Conservation (phyloP, 2,113 vertebrate genomes). For the Psettodes erumei region DNA sequence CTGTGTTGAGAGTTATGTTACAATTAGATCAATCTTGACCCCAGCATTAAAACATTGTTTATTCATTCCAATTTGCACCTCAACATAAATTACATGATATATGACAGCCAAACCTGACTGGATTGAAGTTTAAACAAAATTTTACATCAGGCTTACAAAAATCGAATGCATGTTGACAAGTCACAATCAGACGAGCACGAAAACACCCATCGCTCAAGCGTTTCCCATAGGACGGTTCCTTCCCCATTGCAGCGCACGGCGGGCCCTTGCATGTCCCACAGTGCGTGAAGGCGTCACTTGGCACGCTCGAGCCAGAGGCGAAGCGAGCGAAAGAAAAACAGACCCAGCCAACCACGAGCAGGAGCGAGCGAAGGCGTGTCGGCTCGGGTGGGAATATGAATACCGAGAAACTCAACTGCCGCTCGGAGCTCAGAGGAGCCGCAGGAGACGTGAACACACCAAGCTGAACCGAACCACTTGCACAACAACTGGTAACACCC, state of each 20-base stretch:
- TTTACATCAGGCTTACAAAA: too few relatives aligned
- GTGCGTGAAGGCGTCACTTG: conserved; percentile 8
- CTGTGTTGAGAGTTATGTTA: too few relatives aligned
- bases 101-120: too few relatives aligned
- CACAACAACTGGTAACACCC: conserved; percentile 26
- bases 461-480: neutral
- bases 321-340: neutral
- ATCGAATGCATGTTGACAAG: too few relatives aligned
- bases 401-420: neutral
- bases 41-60: too few relatives aligned
- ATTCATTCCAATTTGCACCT: too few relatives aligned
- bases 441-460: neutral
- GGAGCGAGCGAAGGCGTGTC: conserved; percentile 47
- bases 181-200: too few relatives aligned
- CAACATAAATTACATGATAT: too few relatives aligned
- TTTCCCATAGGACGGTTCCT: neutral
- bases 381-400: conserved; percentile 34
- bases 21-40: too few relatives aligned
- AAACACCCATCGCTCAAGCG: too few relatives aligned
- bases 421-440: neutral
- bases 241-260: too few relatives aligned
- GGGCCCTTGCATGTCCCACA: neutral
- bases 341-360: conserved; percentile 43
- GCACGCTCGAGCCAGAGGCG: neutral
- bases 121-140: too few relatives aligned